phyloP scores from a whole-genome alignment of 2,113 vertebrate genomes.

The Electrona antarctica region DNA sequence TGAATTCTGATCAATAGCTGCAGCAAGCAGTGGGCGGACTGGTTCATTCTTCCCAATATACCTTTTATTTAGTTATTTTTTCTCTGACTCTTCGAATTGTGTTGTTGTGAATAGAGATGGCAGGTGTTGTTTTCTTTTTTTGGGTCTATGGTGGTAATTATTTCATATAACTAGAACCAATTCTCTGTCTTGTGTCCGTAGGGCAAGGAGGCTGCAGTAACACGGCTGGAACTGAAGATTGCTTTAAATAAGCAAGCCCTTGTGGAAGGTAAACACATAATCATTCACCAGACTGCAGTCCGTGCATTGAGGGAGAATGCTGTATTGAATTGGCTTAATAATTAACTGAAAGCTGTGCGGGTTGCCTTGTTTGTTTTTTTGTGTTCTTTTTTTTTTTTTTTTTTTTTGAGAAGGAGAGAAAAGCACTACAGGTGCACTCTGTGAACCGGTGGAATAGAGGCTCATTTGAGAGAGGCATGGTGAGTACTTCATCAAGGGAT shows the following conservation, averaged over 20 bases:
- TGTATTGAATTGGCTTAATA: conserved; percentile 65
- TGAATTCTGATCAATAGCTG: conserved; percentile 23
- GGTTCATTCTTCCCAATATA: conserved; percentile 12
- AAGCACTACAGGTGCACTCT: conserved; percentile 36
- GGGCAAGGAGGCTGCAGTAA: conserved; percentile 89
- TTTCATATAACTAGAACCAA: conserved; percentile 75
- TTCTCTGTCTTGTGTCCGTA: conserved; percentile 83
- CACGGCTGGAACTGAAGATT: conserved; percentile 88
- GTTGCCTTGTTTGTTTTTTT: conserved; percentile 62
- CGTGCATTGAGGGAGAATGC: conserved; percentile 40
- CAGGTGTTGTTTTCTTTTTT: no score
- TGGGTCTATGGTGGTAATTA: conserved; percentile 55
- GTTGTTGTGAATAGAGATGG: conserved; percentile 41
- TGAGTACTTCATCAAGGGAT: conserved; percentile 5
- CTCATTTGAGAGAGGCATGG: conserved; percentile 20
- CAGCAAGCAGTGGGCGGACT: conserved; percentile 26
- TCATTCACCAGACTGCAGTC: conserved; percentile 61
- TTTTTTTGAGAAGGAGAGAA: neutral
- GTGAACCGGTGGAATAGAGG: conserved; percentile 20
- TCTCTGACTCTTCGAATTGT: conserved; percentile 16
- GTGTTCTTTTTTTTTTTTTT: conserved; percentile 60
- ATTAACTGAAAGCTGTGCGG: conserved; percentile 58
- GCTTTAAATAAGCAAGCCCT: conserved; percentile 87
- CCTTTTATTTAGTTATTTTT: conserved; percentile 1
- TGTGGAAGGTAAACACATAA: conserved; percentile 87